Evolutionary conservation across 2,113 vertebrate genomes (phyloP).

Genomic region (Leptocoma aspasia): DNA sequence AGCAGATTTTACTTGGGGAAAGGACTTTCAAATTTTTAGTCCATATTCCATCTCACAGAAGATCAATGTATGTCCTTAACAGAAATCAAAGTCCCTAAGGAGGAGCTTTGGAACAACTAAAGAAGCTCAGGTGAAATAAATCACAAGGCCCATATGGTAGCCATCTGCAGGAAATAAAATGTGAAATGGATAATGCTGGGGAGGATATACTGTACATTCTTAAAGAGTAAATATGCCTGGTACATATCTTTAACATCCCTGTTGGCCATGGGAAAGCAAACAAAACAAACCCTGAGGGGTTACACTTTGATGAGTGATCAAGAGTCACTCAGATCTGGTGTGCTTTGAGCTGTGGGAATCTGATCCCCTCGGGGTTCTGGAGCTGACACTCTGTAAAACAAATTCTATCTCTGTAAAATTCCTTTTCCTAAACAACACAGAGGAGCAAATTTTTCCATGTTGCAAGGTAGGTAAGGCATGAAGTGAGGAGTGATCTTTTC

Average conservation of each 20-base stretch:
- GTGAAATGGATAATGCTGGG: background rate
- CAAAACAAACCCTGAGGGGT: background rate
- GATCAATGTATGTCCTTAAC: background rate
- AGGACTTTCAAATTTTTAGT: background rate
- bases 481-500: background rate
- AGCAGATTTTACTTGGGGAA: background rate
- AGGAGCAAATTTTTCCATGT: background rate
- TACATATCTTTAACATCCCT: background rate
- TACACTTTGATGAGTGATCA: background rate
- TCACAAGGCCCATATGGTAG: background rate
- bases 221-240: background rate
- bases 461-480: background rate
- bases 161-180: background rate
- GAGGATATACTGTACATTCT: background rate
- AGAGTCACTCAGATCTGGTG: rapidly evolving
- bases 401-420: background rate
- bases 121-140: background rate
- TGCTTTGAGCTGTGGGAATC: background rate
- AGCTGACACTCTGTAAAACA: background rate
- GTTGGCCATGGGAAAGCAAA: background rate
- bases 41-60: background rate
- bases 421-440: background rate
- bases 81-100: background rate
- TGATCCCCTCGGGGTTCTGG: background rate
- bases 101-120: background rate